Conservation (phyloP, 2,797 vertebrate species). For the Lerista edwardsae region DNA sequence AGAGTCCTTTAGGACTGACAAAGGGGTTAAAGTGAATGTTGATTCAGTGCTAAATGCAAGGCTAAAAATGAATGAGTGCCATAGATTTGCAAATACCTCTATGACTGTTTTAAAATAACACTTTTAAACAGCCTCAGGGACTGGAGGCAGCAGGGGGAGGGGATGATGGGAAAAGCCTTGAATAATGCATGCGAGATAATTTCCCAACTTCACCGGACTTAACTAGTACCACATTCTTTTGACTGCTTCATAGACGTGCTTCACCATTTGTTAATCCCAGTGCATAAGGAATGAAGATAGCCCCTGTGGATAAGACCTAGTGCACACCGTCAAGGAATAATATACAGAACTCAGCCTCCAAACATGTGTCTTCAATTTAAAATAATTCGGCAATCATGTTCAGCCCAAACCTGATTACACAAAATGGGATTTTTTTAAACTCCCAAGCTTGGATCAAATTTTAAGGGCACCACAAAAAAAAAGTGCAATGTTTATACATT, state of each 20-base stretch:
- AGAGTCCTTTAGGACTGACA: conserved; percentile 72
- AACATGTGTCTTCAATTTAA: conserved; percentile 87
- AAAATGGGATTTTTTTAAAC: conserved; percentile 84
- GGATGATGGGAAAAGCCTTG: conserved; percentile 70
- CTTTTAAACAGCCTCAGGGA: conserved; percentile 71
- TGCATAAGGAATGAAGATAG: conserved; percentile 82
- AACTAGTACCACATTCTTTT: conserved; percentile 79
- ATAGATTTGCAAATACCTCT: conserved; percentile 64
- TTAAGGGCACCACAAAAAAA: conserved; percentile 70
- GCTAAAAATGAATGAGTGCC: conserved; percentile 68
- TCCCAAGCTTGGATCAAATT: conserved; percentile 83
- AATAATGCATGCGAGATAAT: conserved; percentile 81
- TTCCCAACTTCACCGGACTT: conserved; percentile 75
- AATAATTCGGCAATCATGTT: conserved; percentile 88
- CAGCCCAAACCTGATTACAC: conserved; percentile 86
- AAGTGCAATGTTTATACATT: conserved; percentile 78
- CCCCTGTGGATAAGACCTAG: conserved; percentile 82
- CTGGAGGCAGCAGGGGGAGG: conserved; percentile 33
- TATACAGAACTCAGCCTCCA: conserved; percentile 76
- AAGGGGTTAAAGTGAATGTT: conserved; percentile 75
- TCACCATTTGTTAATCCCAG: conserved; percentile 75
- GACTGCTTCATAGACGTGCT: conserved; percentile 76
- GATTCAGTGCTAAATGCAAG: conserved; percentile 70
- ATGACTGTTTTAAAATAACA: conserved; percentile 70
- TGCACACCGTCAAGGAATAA: conserved; percentile 85